Conservation (phyloP, 2,888 invertebrate genomes). For the Phengaris alcon region DNA sequence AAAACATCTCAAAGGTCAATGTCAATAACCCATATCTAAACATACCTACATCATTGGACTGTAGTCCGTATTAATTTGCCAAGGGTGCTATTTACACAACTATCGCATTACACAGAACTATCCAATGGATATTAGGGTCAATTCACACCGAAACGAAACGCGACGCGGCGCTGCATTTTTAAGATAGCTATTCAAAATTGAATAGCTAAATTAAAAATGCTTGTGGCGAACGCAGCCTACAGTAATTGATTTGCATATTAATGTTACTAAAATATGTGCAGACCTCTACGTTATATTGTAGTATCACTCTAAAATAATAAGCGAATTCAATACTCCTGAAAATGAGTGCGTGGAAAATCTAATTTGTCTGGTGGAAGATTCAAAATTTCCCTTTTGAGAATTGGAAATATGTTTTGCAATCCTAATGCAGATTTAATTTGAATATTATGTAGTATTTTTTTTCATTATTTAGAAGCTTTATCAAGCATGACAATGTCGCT, state of each 20-base stretch:
- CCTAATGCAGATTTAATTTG: neutral
- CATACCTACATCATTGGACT: neutral
- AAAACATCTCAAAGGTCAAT: neutral
- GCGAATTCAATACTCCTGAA: constrained; percentile 69
- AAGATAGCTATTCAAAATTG: too few species aligned
- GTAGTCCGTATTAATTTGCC: constrained; percentile 11
- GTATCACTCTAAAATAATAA: constrained; percentile 39
- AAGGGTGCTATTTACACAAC: constrained; percentile 19
- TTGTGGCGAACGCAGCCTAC: too few species aligned
- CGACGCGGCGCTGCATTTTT: too few species aligned
- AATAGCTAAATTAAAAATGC: too few species aligned
- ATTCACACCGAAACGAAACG: too few species aligned
- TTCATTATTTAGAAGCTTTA: too few species aligned
- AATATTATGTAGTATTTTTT: neutral
- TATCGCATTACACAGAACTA: constrained; percentile 14
- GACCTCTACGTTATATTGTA: too few species aligned
- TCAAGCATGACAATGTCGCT: too few species aligned
- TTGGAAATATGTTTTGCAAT: constrained; percentile 47
- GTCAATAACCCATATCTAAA: neutral
- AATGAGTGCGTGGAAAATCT: constrained; percentile 72
- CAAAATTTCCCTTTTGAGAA: constrained; percentile 47
- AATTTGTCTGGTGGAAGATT: constrained; percentile 58
- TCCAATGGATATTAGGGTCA: neutral
- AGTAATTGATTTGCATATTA: too few species aligned
- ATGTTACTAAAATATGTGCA: too few species aligned